A percentile compares a stretch with the other conserved stretches of the same genome.
Conservation (phyloP, 2,888 invertebrate species). For the Pycnomerus fuliginosus region DNA sequence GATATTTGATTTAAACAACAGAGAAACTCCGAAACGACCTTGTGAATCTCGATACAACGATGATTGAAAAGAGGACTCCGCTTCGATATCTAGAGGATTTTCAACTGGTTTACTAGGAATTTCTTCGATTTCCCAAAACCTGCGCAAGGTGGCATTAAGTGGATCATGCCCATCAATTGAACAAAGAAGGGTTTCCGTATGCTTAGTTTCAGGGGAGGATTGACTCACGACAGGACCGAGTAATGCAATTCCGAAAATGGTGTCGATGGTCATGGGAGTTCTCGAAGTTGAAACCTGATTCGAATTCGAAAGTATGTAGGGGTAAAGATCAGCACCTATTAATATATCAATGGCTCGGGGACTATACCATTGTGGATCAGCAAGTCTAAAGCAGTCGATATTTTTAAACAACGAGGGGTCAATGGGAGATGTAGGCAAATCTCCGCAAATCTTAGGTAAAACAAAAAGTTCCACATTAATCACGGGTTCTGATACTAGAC, state of each 20-base stretch:
- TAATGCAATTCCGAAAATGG: not conserved
- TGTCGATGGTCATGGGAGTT: not conserved
- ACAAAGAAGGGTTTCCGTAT: not conserved
- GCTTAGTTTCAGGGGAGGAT: not conserved
- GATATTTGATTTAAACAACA: not conserved
- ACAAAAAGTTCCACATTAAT: not conserved
- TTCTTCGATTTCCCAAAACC: constrained; percentile 1
- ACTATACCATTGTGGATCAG: not conserved
- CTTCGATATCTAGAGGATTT: not conserved
- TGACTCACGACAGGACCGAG: too few relatives aligned
- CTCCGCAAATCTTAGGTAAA: not conserved
- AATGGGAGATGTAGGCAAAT: not conserved
- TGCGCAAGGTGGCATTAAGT: not conserved
- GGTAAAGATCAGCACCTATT: constrained; percentile 1
- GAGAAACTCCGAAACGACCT: constrained; percentile 2
- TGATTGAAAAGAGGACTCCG: not conserved
- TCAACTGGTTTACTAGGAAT: not conserved
- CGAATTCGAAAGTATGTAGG: not conserved
- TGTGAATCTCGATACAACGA: not conserved
- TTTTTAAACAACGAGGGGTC: not conserved
- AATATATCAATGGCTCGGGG: not conserved
- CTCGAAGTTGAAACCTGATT: too few relatives aligned
- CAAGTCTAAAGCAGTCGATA: too few relatives aligned
- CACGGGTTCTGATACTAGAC: not conserved
- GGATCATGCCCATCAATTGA: not conserved